phyloP scores from a whole-genome alignment of 2,888 invertebrate genomes.

The Calameuta filiformis region DNA sequence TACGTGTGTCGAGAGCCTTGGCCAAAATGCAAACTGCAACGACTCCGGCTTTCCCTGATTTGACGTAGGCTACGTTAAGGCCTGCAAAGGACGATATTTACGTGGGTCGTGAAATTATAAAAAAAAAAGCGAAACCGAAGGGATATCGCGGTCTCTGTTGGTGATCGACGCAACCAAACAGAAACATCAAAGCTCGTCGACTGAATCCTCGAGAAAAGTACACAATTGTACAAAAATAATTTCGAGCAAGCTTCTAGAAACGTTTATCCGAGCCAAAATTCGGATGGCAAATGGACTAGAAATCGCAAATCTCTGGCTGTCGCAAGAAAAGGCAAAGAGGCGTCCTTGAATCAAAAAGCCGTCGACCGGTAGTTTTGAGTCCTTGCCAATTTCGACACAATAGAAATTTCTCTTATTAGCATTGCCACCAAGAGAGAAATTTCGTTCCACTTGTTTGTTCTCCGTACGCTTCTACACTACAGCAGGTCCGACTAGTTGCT shows the following conservation, averaged over 20 bases:
- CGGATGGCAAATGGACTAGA: neutral
- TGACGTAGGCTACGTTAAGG: neutral
- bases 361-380: slow-evolving; percentile 16
- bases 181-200: neutral
- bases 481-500: neutral
- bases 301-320: neutral
- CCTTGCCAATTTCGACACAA: slow-evolving; percentile 25
- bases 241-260: neutral
- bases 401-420: slow-evolving; percentile 33
- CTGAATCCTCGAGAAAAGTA: neutral
- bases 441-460: slow-evolving; percentile 16
- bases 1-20: slow-evolving; percentile 27
- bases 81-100: neutral
- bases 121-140: neutral
- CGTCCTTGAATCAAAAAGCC: slow-evolving; percentile 5
- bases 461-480: slow-evolving; percentile 1
- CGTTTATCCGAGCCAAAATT: neutral
- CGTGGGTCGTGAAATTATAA: neutral
- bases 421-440: slow-evolving; percentile 24
- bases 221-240: neutral
- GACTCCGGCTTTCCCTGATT: neutral
- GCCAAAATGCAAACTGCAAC: neutral
- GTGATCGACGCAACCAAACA: neutral
- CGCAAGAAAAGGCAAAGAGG: slow-evolving; percentile 11
- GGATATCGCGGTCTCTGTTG: neutral